Percentiles rank a stretch among this genome's conserved stretches.
These are phyloP conservation scores for Callaeas wilsoni DNA, from an alignment of 2,113 vertebrate species.

Conservation along the genomic window DNA sequence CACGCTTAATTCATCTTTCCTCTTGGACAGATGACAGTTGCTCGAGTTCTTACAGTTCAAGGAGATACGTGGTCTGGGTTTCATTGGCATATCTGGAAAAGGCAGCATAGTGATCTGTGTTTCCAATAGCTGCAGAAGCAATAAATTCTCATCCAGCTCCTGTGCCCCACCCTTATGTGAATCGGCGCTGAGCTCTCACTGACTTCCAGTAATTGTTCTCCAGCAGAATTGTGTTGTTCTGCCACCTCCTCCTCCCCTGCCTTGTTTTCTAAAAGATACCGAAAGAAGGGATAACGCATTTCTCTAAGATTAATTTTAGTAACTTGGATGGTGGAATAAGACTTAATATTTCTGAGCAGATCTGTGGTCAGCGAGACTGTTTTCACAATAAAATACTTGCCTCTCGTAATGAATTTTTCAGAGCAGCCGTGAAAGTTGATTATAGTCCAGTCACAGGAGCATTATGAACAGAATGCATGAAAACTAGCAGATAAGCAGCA, in stretches of 20 bases:
- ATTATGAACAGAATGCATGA: background rate
- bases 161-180: background rate
- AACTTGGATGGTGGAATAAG: background rate
- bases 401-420: background rate
- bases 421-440: background rate
- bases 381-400: background rate
- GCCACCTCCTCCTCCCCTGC: background rate
- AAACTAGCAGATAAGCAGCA: background rate
- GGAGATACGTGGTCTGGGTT: background rate
- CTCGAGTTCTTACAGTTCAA: background rate
- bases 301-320: background rate
- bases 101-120: background rate
- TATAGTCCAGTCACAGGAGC: background rate
- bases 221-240: background rate
- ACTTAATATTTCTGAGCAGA: background rate
- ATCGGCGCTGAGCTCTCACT: background rate
- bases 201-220: slow-evolving; percentile 39
- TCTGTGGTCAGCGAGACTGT: background rate
- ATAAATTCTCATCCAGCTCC: background rate
- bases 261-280: background rate
- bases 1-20: background rate
- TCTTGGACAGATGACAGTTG: background rate
- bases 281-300: background rate
- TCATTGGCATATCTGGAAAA: background rate
- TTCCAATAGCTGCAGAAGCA: slow-evolving; percentile 3